phyloP scores from a whole-genome alignment of 1,140 invertebrate species.

The Hypsibius dujardini region DNA sequence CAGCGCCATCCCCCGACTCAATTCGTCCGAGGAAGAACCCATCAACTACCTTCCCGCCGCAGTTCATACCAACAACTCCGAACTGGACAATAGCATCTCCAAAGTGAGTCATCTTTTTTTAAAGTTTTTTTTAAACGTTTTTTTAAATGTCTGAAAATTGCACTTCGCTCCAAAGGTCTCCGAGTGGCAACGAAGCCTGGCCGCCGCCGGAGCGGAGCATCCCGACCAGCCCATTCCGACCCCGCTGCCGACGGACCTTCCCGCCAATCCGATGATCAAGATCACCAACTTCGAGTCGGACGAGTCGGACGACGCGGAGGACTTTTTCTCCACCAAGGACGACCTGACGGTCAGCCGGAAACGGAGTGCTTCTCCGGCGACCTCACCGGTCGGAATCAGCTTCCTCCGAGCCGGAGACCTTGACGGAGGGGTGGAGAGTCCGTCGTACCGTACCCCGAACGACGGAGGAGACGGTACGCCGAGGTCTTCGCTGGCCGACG shows the following conservation, averaged over 20 bases:
- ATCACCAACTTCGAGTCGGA: not conserved
- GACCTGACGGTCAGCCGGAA: too few relatives aligned
- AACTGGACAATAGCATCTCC: not conserved
- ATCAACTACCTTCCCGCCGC: too few relatives aligned
- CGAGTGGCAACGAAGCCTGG: slow-evolving; percentile 4
- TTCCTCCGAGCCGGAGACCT: not conserved
- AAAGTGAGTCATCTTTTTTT: too few relatives aligned
- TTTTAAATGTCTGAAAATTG: too few relatives aligned
- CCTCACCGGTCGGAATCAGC: not conserved
- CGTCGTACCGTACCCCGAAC: not conserved
- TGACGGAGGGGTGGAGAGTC: not conserved
- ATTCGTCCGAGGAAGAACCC: too few relatives aligned
- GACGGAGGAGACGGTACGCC: not conserved
- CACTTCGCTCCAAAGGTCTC: slow-evolving; percentile 10
- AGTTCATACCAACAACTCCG: too few relatives aligned
- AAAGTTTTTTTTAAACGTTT: too few relatives aligned
- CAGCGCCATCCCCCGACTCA: too few relatives aligned
- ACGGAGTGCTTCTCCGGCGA: not conserved
- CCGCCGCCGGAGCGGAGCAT: not conserved
- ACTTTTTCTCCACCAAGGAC: slow-evolving; percentile 10
- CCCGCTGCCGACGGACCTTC: too few relatives aligned
- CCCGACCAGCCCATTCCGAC: too few relatives aligned
- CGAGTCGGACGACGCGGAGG: slow-evolving; percentile 13
- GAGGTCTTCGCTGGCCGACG: not conserved
- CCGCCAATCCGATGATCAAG: not conserved